These are phyloP conservation scores for Cerastis leucographa DNA, from an alignment of 2,888 invertebrate genomes.

Conservation along the genomic window DNA sequence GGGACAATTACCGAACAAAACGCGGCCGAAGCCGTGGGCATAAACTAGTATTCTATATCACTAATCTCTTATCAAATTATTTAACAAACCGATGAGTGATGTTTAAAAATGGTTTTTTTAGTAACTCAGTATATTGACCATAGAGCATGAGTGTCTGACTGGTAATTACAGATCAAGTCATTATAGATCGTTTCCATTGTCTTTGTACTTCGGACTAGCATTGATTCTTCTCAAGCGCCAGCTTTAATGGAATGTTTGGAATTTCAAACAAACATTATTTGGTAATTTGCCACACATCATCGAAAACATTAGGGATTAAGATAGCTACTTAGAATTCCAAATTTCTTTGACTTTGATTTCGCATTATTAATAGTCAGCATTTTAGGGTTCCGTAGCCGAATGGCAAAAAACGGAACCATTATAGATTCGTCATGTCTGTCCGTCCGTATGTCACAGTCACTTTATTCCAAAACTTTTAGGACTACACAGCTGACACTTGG, in stretches of 20 bases:
- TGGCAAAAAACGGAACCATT: no score
- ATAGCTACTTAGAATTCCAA: neutral
- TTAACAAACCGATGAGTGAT: neutral
- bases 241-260: no score
- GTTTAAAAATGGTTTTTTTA: neutral
- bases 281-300: neutral
- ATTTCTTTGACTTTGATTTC: neutral
- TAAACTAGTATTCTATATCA: no score
- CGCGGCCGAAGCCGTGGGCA: no score
- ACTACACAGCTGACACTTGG: no score
- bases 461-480: no score
- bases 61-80: neutral
- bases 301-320: neutral
- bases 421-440: no score
- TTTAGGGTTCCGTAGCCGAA: no score
- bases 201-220: neutral
- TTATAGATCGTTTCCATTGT: slow-evolving; percentile 18
- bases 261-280: neutral
- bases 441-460: no score
- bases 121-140: neutral
- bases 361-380: neutral
- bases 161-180: neutral
- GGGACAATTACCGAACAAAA: no score
- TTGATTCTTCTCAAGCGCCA: neutral
- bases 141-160: neutral